Evolutionary conservation across 2,888 invertebrate species (phyloP).

Genomic region (Arenicola marina): DNA sequence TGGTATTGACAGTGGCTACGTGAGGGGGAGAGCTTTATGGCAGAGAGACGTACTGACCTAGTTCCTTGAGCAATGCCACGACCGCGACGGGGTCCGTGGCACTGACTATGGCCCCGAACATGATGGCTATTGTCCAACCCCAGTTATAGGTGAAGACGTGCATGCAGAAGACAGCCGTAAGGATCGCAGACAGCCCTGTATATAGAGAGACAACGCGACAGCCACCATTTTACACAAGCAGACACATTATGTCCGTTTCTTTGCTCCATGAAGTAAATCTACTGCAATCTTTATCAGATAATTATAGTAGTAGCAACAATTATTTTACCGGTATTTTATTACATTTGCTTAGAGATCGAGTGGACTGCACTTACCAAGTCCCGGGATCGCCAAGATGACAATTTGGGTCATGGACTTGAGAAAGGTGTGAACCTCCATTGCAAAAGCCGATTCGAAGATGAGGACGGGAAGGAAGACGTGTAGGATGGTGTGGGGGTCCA

Average conservation of each 20-base stretch:
- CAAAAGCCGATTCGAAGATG: slow-evolving; percentile 62
- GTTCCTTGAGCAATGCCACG: slow-evolving; percentile 62
- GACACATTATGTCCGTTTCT: no score
- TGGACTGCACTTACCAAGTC: slow-evolving; percentile 42
- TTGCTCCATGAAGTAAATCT: no score
- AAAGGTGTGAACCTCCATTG: slow-evolving; percentile 61
- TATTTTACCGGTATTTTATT: no score
- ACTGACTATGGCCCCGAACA: slow-evolving; percentile 62
- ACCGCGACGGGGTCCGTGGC: slow-evolving; percentile 65
- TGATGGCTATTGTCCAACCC: slow-evolving; percentile 54
- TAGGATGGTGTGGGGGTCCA: slow-evolving; percentile 58
- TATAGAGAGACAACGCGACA: no score
- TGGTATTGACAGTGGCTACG: no score
- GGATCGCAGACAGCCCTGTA: slow-evolving; percentile 31
- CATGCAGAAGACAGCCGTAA: slow-evolving; percentile 47
- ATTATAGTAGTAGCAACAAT: no score
- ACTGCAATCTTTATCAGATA: no score
- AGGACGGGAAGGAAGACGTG: slow-evolving; percentile 61
- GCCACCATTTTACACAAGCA: no score
- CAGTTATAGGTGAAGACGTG: slow-evolving; percentile 53
- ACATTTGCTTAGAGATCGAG: no score
- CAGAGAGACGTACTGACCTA: slow-evolving; percentile 56
- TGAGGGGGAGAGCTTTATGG: no score
- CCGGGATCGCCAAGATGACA: slow-evolving; percentile 55
- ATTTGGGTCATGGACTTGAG: slow-evolving; percentile 55